A percentile compares a stretch with the other conserved stretches of the same genome.
Evolutionary conservation across 1,140 invertebrate genomes (phyloP).

Genomic region (Hylyphantes graminicola): DNA sequence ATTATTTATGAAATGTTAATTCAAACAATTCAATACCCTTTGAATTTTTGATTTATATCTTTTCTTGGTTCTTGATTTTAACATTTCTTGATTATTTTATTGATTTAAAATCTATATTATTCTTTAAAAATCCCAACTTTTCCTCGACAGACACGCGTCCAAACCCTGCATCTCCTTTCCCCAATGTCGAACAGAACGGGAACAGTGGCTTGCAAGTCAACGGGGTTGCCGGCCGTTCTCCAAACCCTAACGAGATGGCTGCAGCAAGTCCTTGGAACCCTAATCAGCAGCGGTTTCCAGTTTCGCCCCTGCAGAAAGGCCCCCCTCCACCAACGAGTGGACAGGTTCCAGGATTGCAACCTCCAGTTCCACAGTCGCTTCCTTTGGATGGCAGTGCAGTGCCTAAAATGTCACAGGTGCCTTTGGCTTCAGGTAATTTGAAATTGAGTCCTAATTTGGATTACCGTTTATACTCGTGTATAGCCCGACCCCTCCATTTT

Average conservation of each 20-base stretch:
- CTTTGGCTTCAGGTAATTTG: slow-evolving; percentile 43
- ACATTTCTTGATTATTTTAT: no score
- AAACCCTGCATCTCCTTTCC: slow-evolving; percentile 5
- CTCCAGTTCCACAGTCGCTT: slow-evolving; percentile 4
- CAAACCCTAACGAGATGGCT: neutral
- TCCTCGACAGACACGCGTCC: neutral
- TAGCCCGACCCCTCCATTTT: no score
- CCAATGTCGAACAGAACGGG: slow-evolving; percentile 8
- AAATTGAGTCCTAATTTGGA: no score
- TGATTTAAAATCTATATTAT: no score
- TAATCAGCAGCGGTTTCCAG: neutral
- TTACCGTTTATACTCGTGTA: no score
- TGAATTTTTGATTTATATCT: no score
- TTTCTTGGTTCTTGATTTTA: no score
- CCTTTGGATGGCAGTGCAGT: slow-evolving; percentile 41
- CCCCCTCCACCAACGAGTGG: neutral
- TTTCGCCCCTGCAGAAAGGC: neutral
- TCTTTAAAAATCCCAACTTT: no score
- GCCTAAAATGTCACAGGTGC: slow-evolving; percentile 51
- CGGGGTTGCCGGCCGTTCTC: slow-evolving; percentile 18
- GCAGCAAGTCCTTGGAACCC: neutral
- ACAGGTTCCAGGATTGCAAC: slow-evolving; percentile 11
- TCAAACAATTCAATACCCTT: no score
- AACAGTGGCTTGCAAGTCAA: slow-evolving; percentile 41
- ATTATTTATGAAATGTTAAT: no score